Evolutionary conservation across 2,113 vertebrate genomes (phyloP).

Genomic region (Enhydra lutris): DNA sequence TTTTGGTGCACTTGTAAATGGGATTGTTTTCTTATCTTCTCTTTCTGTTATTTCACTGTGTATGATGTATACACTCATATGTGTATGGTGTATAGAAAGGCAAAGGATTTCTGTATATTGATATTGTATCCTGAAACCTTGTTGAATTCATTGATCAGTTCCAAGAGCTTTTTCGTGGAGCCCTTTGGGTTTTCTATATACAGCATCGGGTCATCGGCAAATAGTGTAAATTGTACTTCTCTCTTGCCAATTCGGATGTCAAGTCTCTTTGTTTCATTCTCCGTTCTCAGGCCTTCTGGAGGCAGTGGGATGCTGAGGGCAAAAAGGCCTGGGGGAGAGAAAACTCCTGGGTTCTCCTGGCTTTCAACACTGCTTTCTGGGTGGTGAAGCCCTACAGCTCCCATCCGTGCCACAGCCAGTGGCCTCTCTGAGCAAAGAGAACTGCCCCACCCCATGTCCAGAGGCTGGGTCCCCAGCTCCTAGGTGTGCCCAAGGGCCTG

Average conservation of each 20-base stretch:
- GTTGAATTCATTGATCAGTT: neutral
- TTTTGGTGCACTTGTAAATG: neutral
- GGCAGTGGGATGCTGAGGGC: neutral
- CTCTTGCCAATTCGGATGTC: neutral
- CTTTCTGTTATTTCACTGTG: neutral
- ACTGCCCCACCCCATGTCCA: neutral
- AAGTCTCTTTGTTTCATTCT: neutral
- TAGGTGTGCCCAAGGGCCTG: fast-evolving
- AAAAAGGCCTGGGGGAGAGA: fast-evolving
- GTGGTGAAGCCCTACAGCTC: neutral
- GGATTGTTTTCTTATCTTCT: neutral
- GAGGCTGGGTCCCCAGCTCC: neutral
- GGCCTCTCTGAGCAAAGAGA: neutral
- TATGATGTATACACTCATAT: no score
- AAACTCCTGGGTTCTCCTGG: neutral
- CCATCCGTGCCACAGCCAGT: neutral
- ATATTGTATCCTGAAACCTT: neutral
- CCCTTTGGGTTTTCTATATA: neutral
- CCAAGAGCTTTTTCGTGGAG: neutral
- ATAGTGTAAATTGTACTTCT: neutral
- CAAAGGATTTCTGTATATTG: neutral
- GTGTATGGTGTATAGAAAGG: neutral
- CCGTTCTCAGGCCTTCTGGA: neutral
- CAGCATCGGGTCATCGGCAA: neutral
- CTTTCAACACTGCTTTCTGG: neutral